Evolutionary conservation across 2,113 vertebrate species (phyloP).

Genomic region (Semnopithecus entellus): DNA sequence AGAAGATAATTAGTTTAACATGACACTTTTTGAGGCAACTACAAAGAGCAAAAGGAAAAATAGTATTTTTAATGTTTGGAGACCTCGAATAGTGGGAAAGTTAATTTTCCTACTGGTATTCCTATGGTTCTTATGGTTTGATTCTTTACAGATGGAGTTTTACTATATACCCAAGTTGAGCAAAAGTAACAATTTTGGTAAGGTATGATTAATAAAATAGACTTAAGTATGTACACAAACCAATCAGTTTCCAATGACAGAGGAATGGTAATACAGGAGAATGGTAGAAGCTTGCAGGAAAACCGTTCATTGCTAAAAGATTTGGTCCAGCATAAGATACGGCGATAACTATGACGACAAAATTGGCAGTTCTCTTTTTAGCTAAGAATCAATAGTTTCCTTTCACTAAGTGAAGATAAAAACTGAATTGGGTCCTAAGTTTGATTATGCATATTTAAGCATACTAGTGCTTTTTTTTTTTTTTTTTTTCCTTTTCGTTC

Average conservation of each 20-base stretch:
- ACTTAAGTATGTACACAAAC: background rate
- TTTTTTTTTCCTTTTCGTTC: no score
- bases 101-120: slow-evolving; percentile 4
- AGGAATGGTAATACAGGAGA: background rate
- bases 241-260: background rate
- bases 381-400: background rate
- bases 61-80: background rate
- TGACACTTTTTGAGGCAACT: background rate
- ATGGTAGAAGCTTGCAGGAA: background rate
- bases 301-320: background rate
- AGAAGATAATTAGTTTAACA: slow-evolving; percentile 1
- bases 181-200: slow-evolving; percentile 14
- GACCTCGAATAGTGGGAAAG: background rate
- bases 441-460: background rate
- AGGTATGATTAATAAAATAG: slow-evolving; percentile 37
- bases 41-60: slow-evolving; percentile 10
- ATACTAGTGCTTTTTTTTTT: background rate
- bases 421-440: background rate
- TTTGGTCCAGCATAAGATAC: background rate
- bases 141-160: background rate
- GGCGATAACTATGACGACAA: background rate
- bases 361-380: background rate
- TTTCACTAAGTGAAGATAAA: slow-evolving; percentile 8
- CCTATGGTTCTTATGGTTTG: background rate
- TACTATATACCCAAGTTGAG: background rate